A percentile compares a stretch with the other conserved stretches of the same genome.
phyloP scores from a whole-genome alignment of 2,888 invertebrate species.

The Horisme vitalbata region DNA sequence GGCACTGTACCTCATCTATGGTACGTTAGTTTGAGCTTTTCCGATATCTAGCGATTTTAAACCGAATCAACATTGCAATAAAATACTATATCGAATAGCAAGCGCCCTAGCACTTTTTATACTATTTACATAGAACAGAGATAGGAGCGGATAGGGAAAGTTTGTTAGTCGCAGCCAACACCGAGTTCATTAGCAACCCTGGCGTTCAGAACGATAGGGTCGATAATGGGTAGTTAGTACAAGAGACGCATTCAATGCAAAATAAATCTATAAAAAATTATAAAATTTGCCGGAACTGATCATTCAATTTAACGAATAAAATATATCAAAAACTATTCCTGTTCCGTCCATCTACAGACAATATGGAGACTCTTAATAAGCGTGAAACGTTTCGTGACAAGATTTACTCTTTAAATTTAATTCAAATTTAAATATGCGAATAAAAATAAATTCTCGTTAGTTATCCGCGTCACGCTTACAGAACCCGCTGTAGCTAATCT shows the following conservation, averaged over 20 bases:
- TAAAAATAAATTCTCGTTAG: too few relatives aligned
- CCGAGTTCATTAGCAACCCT: constrained; percentile 33
- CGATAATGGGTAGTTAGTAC: constrained; percentile 29
- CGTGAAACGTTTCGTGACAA: not conserved
- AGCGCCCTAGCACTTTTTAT: constrained; percentile 29
- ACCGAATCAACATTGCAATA: constrained; percentile 21
- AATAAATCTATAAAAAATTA: constrained; percentile 7
- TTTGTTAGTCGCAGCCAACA: constrained; percentile 48
- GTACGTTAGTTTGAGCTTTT: constrained; percentile 26
- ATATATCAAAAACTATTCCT: not conserved
- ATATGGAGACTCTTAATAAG: not conserved
- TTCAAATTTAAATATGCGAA: too few relatives aligned
- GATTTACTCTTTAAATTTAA: not conserved
- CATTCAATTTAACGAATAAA: not conserved
- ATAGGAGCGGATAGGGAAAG: constrained; percentile 22
- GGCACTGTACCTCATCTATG: constrained; percentile 18
- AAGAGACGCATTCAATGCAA: constrained; percentile 25
- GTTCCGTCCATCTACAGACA: not conserved
- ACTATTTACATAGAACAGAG: constrained; percentile 25
- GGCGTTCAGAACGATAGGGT: constrained; percentile 22
- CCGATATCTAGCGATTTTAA: constrained; percentile 23
- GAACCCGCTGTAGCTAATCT: too few relatives aligned
- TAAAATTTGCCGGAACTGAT: not conserved
- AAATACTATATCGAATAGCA: constrained; percentile 25
- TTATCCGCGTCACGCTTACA: too few relatives aligned